Evolutionary conservation across 2,888 invertebrate genomes (phyloP).

Genomic region (Calliphora vomitoria): DNA sequence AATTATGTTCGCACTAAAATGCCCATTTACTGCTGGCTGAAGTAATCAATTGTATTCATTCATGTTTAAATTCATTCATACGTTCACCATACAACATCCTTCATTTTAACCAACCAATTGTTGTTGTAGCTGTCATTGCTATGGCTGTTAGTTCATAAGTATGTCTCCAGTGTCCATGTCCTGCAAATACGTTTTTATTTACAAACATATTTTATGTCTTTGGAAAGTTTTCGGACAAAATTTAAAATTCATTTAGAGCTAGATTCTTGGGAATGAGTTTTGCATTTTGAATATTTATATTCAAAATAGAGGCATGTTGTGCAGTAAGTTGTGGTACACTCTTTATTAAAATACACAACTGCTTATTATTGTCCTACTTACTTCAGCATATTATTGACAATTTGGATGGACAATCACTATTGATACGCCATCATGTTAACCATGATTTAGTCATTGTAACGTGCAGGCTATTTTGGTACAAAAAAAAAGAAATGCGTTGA

Average conservation of each 20-base stretch:
- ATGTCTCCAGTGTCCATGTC: not conserved
- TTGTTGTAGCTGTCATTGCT: not conserved
- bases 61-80: conserved; percentile 25
- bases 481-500: no score
- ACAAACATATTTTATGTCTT: not conserved
- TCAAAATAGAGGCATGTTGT: not conserved
- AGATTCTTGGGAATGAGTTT: not conserved
- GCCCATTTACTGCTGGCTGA: not conserved
- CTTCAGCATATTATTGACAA: conserved; percentile 18
- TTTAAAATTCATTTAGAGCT: not conserved
- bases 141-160: not conserved
- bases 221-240: not conserved
- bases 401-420: conserved; percentile 1
- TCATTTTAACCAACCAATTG: conserved; percentile 10
- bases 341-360: no score
- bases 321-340: no score
- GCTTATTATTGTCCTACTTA: not conserved
- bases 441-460: conserved; percentile 6
- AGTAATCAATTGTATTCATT: conserved; percentile 14
- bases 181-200: not conserved
- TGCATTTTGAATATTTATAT: not conserved
- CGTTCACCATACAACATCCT: conserved; percentile 33
- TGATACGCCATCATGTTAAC: conserved; percentile 14
- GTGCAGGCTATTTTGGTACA: no score
- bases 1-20: conserved; percentile 3